A percentile compares a stretch with the other conserved stretches of the same genome.
phyloP scores from a whole-genome alignment of 2,888 invertebrate species.

The Linyphia triangularis region DNA sequence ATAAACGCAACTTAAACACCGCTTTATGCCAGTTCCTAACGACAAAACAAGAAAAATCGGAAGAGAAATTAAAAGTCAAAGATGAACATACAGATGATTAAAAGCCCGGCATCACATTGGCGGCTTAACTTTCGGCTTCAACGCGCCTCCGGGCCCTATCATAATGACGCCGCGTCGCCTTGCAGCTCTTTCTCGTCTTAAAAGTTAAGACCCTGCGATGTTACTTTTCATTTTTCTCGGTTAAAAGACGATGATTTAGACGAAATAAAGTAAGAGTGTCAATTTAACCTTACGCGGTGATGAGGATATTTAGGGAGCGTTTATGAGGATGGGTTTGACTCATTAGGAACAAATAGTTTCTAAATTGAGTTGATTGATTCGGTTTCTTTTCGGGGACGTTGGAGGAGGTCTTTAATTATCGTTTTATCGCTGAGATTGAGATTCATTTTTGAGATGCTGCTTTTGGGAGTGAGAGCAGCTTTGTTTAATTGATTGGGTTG shows the following conservation, averaged over 20 bases:
- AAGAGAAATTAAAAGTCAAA: slow-evolving; percentile 28
- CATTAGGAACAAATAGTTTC: not conserved
- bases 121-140: slow-evolving; percentile 16
- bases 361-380: slow-evolving; percentile 8
- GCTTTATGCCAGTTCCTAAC: slow-evolving; percentile 1
- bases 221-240: slow-evolving; percentile 1
- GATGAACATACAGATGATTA: slow-evolving; percentile 31
- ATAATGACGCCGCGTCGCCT: slow-evolving; percentile 3
- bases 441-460: not conserved
- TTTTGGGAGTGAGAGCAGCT: not conserved
- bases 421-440: not conserved
- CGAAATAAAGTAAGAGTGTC: not conserved
- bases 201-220: not conserved
- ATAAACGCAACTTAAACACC: not conserved
- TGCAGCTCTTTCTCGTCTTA: not conserved
- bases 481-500: not conserved
- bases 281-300: not conserved
- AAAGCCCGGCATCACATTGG: not conserved
- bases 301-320: not conserved
- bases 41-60: not conserved
- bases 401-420: slow-evolving; percentile 1
- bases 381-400: not conserved
- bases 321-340: not conserved
- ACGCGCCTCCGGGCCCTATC: not conserved
- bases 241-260: not conserved